Evolutionary conservation across 2,113 vertebrate genomes (phyloP).

Genomic region (Perognathus longimembris): DNA sequence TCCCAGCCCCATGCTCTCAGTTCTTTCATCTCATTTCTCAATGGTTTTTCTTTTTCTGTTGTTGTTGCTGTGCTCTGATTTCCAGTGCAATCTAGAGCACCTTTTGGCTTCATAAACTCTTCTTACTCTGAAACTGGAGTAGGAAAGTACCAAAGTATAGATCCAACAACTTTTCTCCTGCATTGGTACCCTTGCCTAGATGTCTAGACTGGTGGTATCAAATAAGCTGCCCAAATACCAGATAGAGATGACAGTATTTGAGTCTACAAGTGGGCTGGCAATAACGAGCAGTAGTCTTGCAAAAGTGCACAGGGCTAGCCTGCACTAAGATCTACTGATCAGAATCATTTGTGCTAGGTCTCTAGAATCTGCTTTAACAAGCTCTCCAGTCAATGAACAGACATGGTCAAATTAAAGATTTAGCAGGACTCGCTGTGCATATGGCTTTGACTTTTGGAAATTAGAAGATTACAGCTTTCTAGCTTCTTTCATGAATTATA

Average conservation of each 20-base stretch:
- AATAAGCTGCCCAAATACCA: background rate
- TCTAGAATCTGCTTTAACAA: background rate
- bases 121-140: background rate
- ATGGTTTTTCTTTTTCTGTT: too few species aligned
- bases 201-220: background rate
- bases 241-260: background rate
- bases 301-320: background rate
- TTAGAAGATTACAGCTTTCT: background rate
- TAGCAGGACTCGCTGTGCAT: background rate
- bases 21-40: background rate
- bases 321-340: background rate
- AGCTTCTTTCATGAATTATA: background rate
- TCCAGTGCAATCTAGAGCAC: background rate
- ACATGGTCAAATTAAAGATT: background rate
- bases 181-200: background rate
- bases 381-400: background rate
- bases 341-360: background rate
- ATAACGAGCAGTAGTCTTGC: background rate
- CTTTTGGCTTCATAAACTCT: background rate
- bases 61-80: slow-evolving; percentile 14
- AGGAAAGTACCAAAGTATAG: background rate
- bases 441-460: slow-evolving; percentile 9
- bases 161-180: background rate
- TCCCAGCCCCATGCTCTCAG: too few species aligned
- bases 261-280: background rate